These are phyloP conservation scores for Zhuqinia jingwanae DNA, from an alignment of 2,888 invertebrate species.

Conservation along the genomic window DNA sequence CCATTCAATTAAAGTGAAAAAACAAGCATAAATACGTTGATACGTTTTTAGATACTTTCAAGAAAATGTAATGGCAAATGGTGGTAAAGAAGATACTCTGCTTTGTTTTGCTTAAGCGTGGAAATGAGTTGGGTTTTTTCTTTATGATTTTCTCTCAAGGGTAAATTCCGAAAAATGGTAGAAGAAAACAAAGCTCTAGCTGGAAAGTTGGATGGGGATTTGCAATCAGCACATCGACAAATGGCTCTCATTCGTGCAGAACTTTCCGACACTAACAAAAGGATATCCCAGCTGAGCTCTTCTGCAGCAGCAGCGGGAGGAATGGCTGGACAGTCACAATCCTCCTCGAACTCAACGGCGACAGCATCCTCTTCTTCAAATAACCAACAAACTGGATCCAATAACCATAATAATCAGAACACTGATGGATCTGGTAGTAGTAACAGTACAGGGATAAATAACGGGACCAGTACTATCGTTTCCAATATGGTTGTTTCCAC, in stretches of 20 bases:
- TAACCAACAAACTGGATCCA: conserved; percentile 57
- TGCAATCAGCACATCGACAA: conserved; percentile 86
- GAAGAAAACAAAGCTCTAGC: conserved; percentile 87
- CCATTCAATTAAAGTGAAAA: conserved; percentile 47
- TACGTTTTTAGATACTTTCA: not conserved
- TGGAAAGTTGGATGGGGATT: conserved; percentile 84
- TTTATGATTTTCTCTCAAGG: conserved; percentile 82
- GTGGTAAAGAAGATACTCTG: not conserved
- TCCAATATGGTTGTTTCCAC: conserved; percentile 15
- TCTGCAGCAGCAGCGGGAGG: conserved; percentile 76
- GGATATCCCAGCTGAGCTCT: conserved; percentile 81
- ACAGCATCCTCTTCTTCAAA: conserved; percentile 79
- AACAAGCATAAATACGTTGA: not conserved
- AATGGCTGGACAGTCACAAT: not conserved
- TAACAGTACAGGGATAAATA: conserved; percentile 79
- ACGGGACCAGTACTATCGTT: conserved; percentile 64
- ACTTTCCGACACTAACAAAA: conserved; percentile 83
- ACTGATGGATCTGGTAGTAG: not conserved
- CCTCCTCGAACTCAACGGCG: not conserved
- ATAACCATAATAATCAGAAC: conserved; percentile 71
- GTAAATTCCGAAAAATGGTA: conserved; percentile 93
- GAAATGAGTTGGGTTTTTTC: not conserved
- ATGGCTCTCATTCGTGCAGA: conserved; percentile 83
- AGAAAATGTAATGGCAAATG: not conserved
- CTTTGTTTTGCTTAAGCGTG: no score